Conservation (phyloP, 2,888 invertebrate genomes). For the Lasioglossum villosulum region DNA sequence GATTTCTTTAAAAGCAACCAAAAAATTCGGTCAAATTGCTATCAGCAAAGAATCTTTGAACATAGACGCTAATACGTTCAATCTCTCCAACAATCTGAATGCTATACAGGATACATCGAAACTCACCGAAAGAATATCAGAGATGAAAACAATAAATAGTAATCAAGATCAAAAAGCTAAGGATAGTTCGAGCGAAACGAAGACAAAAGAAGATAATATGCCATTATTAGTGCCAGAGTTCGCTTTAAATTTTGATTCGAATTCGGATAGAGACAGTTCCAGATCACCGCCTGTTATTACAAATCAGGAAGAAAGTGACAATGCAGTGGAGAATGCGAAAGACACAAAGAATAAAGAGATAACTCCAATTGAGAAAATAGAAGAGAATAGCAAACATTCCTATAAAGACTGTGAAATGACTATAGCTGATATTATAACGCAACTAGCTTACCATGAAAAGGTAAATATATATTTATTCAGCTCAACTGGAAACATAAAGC, state of each 20-base stretch:
- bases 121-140: not conserved
- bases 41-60: not conserved
- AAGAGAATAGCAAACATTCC: constrained; percentile 60
- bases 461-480: constrained; percentile 62
- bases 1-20: constrained; percentile 65
- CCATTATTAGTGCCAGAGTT: constrained; percentile 79
- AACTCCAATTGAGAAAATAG: constrained; percentile 55
- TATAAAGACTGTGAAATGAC: constrained; percentile 74
- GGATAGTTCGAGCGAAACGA: constrained; percentile 29
- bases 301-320: constrained; percentile 70
- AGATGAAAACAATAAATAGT: not conserved
- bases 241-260: constrained; percentile 67
- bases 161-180: constrained; percentile 10
- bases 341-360: constrained; percentile 59
- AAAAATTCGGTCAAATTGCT: constrained; percentile 29
- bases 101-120: constrained; percentile 11
- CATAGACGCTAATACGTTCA: not conserved
- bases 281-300: constrained; percentile 82
- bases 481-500: not conserved
- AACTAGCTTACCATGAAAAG: constrained; percentile 83
- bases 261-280: constrained; percentile 77
- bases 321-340: constrained; percentile 25
- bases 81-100: not conserved
- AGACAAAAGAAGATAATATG: constrained; percentile 76
- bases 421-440: constrained; percentile 79